phyloP scores from a whole-genome alignment of 2,888 invertebrate species.

The Ophonus ardosiacus region DNA sequence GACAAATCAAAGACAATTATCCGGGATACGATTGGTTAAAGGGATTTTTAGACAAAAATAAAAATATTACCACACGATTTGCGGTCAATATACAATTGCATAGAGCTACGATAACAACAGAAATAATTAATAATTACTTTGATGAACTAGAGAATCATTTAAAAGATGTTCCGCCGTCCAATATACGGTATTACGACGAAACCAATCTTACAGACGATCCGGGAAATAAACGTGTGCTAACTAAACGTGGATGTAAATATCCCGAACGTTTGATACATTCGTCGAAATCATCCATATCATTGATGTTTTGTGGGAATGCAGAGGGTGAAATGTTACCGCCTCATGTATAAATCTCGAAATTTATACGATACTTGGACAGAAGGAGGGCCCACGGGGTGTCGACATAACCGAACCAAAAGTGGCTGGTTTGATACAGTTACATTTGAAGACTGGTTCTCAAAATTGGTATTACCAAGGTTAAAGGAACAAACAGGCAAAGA shows the following conservation, averaged over 20 bases:
- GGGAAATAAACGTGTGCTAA: constrained; percentile 59
- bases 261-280: constrained; percentile 54
- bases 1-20: neutral
- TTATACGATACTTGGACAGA: constrained; percentile 53
- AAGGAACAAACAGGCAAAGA: neutral
- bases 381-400: constrained; percentile 45
- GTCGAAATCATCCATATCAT: constrained; percentile 60
- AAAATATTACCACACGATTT: neutral
- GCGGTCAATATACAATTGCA: constrained; percentile 1
- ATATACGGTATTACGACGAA: constrained; percentile 70
- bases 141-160: neutral
- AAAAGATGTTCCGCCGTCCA: constrained; percentile 51
- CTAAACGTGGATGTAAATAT: constrained; percentile 32
- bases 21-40: neutral
- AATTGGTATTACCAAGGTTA: neutral
- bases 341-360: constrained; percentile 65
- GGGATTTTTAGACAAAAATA: neutral
- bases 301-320: constrained; percentile 69
- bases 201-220: constrained; percentile 69
- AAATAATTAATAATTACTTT: constrained; percentile 1
- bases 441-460: constrained; percentile 63
- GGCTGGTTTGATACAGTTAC: constrained; percentile 62
- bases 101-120: neutral
- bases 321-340: constrained; percentile 68
- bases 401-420: constrained; percentile 50